These are phyloP conservation scores for Mesochorus sp. DNA, from an alignment of 2,888 invertebrate genomes.

Conservation along the genomic window DNA sequence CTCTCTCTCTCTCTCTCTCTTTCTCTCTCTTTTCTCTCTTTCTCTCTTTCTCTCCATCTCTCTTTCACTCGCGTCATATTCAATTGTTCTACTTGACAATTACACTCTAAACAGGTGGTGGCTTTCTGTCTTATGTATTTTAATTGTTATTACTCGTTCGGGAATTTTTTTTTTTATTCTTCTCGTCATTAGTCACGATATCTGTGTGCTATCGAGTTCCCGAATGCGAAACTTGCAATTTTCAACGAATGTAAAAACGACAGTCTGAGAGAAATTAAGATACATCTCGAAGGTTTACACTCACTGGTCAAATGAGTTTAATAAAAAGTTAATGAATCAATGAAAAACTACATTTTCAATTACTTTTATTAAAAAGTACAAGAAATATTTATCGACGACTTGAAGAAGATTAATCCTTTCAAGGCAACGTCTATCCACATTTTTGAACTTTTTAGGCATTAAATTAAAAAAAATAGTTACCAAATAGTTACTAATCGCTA, in stretches of 20 bases:
- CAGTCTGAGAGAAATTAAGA: not conserved
- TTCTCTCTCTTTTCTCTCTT: too few relatives aligned
- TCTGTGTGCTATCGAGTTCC: conserved; percentile 33
- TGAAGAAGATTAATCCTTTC: too few relatives aligned
- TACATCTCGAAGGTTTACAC: not conserved
- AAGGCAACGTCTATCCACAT: too few relatives aligned
- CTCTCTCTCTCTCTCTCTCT: conserved; percentile 11
- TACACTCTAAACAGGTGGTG: conserved; percentile 45
- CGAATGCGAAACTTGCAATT: conserved; percentile 9
- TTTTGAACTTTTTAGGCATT: too few relatives aligned
- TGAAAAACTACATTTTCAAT: too few relatives aligned
- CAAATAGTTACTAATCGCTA: too few relatives aligned
- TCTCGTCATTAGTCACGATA: conserved; percentile 59
- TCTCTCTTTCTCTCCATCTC: conserved; percentile 12
- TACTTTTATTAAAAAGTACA: too few relatives aligned
- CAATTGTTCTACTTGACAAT: conserved; percentile 21
- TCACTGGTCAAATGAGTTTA: not conserved
- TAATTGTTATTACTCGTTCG: conserved; percentile 3
- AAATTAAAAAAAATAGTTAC: too few relatives aligned
- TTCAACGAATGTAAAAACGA: conserved; percentile 45
- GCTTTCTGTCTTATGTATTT: conserved; percentile 12
- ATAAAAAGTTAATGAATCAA: not conserved
- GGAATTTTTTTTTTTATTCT: conserved; percentile 9
- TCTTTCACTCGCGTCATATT: conserved; percentile 7
- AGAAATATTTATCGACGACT: too few relatives aligned